These are phyloP conservation scores for Nautilus pompilius DNA, from an alignment of 1,140 invertebrate species.

Conservation along the genomic window DNA sequence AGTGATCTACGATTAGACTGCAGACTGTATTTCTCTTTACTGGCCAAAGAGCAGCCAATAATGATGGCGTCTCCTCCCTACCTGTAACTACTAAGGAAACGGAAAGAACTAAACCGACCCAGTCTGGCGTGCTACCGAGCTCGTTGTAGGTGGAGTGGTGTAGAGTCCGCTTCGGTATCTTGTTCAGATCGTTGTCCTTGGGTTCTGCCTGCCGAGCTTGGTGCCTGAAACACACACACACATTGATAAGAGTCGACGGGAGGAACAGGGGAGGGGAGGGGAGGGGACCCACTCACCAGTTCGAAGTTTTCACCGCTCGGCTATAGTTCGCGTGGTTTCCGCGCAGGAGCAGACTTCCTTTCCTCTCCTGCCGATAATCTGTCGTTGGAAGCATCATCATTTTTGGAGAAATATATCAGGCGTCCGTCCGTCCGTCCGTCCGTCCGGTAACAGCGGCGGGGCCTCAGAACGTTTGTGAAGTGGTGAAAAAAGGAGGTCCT, in stretches of 20 bases:
- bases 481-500: too few species aligned
- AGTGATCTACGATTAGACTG: not conserved
- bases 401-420: too few species aligned
- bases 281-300: constrained; percentile 35
- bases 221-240: constrained; percentile 34
- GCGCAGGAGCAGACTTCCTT: constrained; percentile 46
- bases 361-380: too few species aligned
- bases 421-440: too few species aligned
- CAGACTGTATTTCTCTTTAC: not conserved
- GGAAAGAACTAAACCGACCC: constrained; percentile 27
- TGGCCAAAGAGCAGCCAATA: not conserved
- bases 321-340: constrained; percentile 53
- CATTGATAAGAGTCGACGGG: not conserved
- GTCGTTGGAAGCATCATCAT: too few species aligned
- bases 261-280: not conserved
- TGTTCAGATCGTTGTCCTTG: constrained; percentile 52
- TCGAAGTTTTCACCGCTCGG: constrained; percentile 46
- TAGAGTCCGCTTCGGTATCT: constrained; percentile 32
- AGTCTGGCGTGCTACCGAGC: constrained; percentile 48
- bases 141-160: constrained; percentile 45
- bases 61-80: not conserved
- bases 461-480: too few species aligned
- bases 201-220: constrained; percentile 53
- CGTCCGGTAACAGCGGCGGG: too few species aligned
- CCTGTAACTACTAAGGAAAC: not conserved